Base-by-base conservation (phyloP, 2,888 invertebrate species). In the Antheraea assamensis region DNA sequence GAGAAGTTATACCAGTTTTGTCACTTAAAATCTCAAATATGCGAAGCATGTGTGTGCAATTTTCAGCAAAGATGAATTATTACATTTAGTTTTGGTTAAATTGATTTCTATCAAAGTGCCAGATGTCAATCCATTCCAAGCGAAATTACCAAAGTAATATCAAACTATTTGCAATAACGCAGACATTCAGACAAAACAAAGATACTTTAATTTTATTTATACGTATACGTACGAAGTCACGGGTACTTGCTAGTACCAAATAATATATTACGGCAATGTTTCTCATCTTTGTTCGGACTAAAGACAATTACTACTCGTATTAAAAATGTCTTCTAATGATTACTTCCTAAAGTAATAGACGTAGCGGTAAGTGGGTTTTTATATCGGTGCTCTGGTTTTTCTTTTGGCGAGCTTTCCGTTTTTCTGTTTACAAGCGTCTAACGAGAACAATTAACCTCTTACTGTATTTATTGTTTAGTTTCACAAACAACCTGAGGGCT, bases 401-500 rank as follows among this genome's bases (percentile, higher is more conserved):
- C 35, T 68, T n/a, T 68, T 10, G 19, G n/a, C 35, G 24, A 68
- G 68, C n/a, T 68, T 21, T 68, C 68, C 24, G 5, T 68, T 35
- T 35, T 68, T 68, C 35, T 21, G 68, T 21, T 68, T 68, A 35
- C 35, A 68, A 68, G 35, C 35, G 35, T 68, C 68, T 35, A 68
- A 68, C 35, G 68, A 68, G 21, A 68, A 68, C n/a, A 68, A 68
- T 68, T 68, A 35, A 31, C 68, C 68, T 68, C 27, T 15, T 64
- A 68, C 21, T 21, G 0, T 68, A 68, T 68, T 68, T 68, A 31
- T 68, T 68, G 35, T 68, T 35, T n/a, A 21, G 31, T 68, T 68
- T 64, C 61, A 3, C 27, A 30, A 64, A 64, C 61, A 19, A 27
- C 61, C 30, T 27, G 61, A 64, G 3, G 15, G 27, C 15, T 17